phyloP scores from a whole-genome alignment of 2,113 vertebrate species.

The Bostrychus sinensis region DNA sequence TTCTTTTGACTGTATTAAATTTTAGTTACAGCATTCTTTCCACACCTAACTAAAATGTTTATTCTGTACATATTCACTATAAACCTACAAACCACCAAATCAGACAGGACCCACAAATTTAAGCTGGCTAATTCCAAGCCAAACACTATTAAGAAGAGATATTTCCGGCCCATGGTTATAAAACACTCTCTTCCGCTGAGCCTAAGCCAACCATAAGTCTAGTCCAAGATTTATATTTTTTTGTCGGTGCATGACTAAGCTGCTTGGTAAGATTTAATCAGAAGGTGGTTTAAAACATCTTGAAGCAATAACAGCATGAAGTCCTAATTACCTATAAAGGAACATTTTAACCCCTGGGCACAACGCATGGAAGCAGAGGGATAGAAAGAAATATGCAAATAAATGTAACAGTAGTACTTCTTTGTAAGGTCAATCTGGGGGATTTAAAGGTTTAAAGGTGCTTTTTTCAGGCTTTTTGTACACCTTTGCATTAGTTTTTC shows the following conservation, averaged over 20 bases:
- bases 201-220: neutral
- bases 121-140: neutral
- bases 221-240: neutral
- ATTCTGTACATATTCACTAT: no score
- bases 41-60: no score
- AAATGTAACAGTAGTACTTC: no score
- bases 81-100: neutral
- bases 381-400: neutral
- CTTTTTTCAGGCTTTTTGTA: no score
- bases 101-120: neutral
- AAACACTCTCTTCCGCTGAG: neutral
- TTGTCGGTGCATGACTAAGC: neutral
- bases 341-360: neutral
- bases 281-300: conserved; percentile 2
- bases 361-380: neutral
- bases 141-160: neutral
- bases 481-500: no score
- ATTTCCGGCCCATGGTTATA: neutral
- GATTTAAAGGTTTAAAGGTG: no score
- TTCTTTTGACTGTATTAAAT: no score
- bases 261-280: conserved; percentile 2
- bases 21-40: no score
- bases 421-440: no score
- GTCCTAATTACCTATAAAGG: conserved; percentile 11
- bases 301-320: conserved; percentile 8